Conservation (phyloP, 2,113 vertebrate genomes). For the Alligator sinensis region DNA sequence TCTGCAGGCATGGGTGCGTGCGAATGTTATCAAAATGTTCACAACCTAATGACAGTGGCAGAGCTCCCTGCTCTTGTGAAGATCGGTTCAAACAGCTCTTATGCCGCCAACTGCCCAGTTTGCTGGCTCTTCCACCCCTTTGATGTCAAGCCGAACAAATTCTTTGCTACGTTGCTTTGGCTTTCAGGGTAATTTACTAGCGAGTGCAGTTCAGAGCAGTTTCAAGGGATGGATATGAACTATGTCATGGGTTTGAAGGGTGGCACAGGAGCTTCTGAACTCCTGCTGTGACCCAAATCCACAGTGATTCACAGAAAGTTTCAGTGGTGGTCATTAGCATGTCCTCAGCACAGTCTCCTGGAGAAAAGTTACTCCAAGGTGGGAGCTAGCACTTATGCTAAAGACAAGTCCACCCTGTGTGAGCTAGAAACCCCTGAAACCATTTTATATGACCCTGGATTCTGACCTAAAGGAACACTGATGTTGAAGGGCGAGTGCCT, state of each 20-base stretch:
- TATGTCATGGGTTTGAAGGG: background rate
- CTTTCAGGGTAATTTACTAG: fast-evolving
- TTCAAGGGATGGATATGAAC: background rate
- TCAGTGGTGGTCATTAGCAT: background rate
- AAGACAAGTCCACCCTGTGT: background rate
- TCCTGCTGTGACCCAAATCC: background rate
- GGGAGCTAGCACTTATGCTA: background rate
- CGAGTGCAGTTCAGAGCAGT: background rate
- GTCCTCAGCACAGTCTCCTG: background rate
- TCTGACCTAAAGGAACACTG: no score
- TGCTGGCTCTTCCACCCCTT: background rate
- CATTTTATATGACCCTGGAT: no score
- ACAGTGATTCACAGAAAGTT: background rate
- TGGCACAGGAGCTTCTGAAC: fast-evolving
- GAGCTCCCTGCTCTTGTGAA: background rate
- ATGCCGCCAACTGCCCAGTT: background rate
- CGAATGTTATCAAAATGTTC: background rate
- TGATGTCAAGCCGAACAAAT: background rate
- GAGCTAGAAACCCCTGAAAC: no score
- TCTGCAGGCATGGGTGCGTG: fast-evolving
- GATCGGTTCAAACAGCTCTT: background rate
- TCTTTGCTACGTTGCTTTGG: background rate
- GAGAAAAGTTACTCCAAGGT: background rate
- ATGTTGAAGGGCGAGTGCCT: background rate
- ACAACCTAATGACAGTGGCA: background rate